These are phyloP conservation scores for Ciconia maguari DNA, from an alignment of 2,113 vertebrate species.

Conservation along the genomic window DNA sequence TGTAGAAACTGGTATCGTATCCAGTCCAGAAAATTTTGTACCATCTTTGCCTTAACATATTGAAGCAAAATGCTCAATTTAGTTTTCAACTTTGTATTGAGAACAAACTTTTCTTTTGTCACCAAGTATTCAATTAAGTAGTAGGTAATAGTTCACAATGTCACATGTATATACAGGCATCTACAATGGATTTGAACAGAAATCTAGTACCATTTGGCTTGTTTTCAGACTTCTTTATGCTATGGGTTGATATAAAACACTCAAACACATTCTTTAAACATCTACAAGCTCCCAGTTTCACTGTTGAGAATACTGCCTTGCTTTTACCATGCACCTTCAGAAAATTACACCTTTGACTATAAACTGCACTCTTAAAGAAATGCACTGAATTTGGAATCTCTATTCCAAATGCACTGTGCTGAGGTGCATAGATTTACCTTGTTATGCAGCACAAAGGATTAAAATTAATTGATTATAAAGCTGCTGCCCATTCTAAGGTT, in stretches of 20 bases:
- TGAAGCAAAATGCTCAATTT: neutral
- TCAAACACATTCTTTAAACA: neutral
- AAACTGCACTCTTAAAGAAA: neutral
- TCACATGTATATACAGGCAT: neutral
- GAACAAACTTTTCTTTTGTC: neutral
- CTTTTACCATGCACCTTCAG: neutral
- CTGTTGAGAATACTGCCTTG: neutral
- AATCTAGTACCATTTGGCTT: neutral
- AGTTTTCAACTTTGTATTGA: neutral
- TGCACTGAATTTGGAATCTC: neutral
- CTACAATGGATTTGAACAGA: neutral
- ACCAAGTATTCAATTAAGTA: neutral
- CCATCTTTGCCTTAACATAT: neutral
- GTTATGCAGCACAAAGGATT: neutral
- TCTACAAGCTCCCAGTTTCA: neutral
- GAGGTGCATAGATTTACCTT: neutral
- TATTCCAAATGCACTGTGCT: neutral
- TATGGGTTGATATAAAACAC: neutral
- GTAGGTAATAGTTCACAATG: neutral
- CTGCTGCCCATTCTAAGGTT: neutral
- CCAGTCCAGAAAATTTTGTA: neutral
- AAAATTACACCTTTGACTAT: neutral
- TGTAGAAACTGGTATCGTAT: fast-evolving
- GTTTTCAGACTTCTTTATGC: neutral
- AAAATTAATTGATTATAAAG: neutral